These are phyloP conservation scores for Crepidodera aurea DNA, from an alignment of 2,888 invertebrate species.

Conservation along the genomic window DNA sequence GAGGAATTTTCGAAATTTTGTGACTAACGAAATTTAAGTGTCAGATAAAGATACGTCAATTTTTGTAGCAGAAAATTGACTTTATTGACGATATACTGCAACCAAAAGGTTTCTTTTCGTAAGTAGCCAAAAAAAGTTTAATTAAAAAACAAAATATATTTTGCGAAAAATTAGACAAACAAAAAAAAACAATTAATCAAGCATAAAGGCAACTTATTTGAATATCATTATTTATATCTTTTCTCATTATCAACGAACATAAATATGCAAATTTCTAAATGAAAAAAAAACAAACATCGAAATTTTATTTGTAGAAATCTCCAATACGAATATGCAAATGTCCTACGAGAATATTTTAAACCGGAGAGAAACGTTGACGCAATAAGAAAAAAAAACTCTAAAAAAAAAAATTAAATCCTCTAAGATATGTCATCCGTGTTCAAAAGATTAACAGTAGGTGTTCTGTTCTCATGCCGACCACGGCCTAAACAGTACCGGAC, in stretches of 20 bases:
- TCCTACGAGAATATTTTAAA: constrained; percentile 15
- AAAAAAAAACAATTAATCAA: constrained; percentile 33
- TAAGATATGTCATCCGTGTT: constrained; percentile 34
- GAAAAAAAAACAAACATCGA: constrained; percentile 26
- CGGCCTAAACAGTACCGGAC: too few species aligned
- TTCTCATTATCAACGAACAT: constrained; percentile 32
- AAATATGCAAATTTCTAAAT: constrained; percentile 32
- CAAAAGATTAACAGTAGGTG: constrained; percentile 34
- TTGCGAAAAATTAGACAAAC: too few species aligned
- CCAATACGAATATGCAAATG: constrained; percentile 35
- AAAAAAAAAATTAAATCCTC: constrained; percentile 24
- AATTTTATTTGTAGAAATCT: constrained; percentile 34
- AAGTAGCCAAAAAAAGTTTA: too few species aligned
- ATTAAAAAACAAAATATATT: too few species aligned
- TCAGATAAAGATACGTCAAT: too few species aligned
- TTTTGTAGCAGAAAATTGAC: too few species aligned
- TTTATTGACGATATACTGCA: too few species aligned
- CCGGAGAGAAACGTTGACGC: constrained; percentile 19
- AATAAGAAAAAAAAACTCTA: neutral
- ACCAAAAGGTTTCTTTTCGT: too few species aligned
- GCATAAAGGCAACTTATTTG: constrained; percentile 28
- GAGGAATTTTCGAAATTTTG: neutral
- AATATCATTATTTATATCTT: constrained; percentile 31
- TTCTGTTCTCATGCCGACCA: constrained; percentile 22
- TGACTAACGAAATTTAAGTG: too few species aligned